These are phyloP conservation scores for Tortrix viridana DNA, from an alignment of 2,888 invertebrate genomes.

Conservation along the genomic window DNA sequence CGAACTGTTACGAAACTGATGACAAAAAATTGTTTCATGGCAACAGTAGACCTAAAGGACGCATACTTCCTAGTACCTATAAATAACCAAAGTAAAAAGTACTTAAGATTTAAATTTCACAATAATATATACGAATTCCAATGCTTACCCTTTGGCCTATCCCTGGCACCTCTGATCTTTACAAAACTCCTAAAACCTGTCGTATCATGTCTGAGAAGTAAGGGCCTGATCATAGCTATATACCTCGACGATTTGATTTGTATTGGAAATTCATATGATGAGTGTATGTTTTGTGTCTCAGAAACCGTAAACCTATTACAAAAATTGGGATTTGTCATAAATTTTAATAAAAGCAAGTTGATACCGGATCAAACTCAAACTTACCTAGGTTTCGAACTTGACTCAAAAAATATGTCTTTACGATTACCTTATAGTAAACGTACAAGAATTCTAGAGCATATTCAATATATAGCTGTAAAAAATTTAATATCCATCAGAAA, in stretches of 20 bases:
- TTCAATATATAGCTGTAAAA: neutral
- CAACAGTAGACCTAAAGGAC: conserved; percentile 30
- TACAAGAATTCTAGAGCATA: neutral
- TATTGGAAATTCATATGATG: conserved; percentile 17
- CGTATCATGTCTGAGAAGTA: conserved; percentile 26
- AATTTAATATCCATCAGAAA: neutral
- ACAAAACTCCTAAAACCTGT: conserved; percentile 37
- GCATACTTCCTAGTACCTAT: conserved; percentile 13
- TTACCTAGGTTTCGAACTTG: conserved; percentile 29
- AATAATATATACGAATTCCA: conserved; percentile 32
- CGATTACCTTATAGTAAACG: conserved; percentile 15
- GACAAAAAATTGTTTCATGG: conserved; percentile 30
- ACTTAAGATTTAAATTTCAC: conserved; percentile 10
- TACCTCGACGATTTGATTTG: conserved; percentile 37
- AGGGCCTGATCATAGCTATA: conserved; percentile 15
- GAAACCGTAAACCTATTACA: conserved; percentile 8
- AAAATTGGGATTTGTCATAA: conserved; percentile 31
- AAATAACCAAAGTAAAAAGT: conserved; percentile 1
- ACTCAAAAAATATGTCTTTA: conserved; percentile 29
- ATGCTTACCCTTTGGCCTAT: conserved; percentile 37
- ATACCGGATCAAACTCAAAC: conserved; percentile 20
- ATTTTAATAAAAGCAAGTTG: conserved; percentile 25
- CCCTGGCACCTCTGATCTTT: conserved; percentile 34
- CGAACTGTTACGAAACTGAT: conserved; percentile 32
- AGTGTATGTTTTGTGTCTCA: conserved; percentile 2